Percentiles rank a stretch among this genome's conserved stretches.
phyloP scores from a whole-genome alignment of 2,797 vertebrate genomes.

The Hapalemur alaotrensis region DNA sequence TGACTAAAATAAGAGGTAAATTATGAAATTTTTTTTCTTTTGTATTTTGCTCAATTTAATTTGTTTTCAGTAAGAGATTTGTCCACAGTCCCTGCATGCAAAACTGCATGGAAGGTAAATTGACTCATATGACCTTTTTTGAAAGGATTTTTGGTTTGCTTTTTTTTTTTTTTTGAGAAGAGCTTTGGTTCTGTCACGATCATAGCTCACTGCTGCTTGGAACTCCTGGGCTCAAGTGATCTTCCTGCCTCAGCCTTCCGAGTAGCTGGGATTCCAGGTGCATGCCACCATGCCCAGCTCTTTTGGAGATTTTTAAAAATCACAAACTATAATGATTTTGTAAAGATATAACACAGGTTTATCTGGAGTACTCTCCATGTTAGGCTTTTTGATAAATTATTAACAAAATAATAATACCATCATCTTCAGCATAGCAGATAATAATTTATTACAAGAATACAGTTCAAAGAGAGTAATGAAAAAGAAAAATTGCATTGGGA shows the following conservation, averaged over 20 bases:
- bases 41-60: background rate
- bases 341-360: background rate
- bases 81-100: background rate
- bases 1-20: background rate
- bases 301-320: background rate
- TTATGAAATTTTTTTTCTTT: background rate
- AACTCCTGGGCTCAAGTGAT: background rate
- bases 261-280: background rate
- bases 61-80: background rate
- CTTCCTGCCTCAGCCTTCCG: background rate
- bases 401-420: background rate
- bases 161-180: background rate
- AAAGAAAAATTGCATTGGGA: background rate
- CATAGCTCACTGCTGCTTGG: background rate
- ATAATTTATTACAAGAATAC: background rate
- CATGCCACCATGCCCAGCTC: background rate
- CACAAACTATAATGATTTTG: background rate
- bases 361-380: background rate
- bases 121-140: background rate
- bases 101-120: background rate
- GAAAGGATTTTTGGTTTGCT: background rate
- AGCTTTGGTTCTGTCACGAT: background rate
- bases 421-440: background rate
- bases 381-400: slow-evolving; percentile 11
- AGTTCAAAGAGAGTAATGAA: background rate